phyloP scores from a whole-genome alignment of 2,113 vertebrate genomes.

The Anolis carolinensis region DNA sequence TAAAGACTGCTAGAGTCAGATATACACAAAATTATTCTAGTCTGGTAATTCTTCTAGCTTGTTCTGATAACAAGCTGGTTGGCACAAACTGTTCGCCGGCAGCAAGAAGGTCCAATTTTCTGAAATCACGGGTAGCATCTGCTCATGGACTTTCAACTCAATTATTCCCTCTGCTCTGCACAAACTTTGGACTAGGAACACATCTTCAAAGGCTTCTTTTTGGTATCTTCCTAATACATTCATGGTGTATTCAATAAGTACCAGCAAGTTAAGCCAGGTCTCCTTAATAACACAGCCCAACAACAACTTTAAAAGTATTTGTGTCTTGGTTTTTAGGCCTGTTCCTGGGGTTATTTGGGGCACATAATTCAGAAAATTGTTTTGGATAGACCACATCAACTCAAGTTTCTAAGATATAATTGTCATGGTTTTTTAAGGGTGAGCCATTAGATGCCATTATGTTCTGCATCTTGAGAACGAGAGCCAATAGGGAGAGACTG shows the following conservation, averaged over 20 bases:
- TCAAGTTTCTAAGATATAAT: no score
- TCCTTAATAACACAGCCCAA: background rate
- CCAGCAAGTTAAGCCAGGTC: background rate
- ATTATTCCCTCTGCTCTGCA: background rate
- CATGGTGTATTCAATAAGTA: background rate
- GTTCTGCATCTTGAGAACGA: no score
- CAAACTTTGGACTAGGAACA: background rate
- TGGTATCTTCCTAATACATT: background rate
- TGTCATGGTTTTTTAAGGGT: no score
- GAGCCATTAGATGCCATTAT: no score
- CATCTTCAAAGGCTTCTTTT: background rate
- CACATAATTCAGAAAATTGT: no score
- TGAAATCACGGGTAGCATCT: background rate
- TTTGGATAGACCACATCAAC: no score
- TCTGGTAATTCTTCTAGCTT: background rate
- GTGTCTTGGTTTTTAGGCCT: no score
- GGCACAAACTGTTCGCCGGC: background rate
- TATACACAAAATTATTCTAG: background rate
- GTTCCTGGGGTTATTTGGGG: no score
- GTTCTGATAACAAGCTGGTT: background rate
- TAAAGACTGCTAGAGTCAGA: background rate
- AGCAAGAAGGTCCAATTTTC: background rate
- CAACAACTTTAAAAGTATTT: no score
- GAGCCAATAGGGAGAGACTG: no score
- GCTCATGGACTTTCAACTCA: background rate